Conservation (phyloP, 2,888 invertebrate species). For the Archaeoteleia sp. region DNA sequence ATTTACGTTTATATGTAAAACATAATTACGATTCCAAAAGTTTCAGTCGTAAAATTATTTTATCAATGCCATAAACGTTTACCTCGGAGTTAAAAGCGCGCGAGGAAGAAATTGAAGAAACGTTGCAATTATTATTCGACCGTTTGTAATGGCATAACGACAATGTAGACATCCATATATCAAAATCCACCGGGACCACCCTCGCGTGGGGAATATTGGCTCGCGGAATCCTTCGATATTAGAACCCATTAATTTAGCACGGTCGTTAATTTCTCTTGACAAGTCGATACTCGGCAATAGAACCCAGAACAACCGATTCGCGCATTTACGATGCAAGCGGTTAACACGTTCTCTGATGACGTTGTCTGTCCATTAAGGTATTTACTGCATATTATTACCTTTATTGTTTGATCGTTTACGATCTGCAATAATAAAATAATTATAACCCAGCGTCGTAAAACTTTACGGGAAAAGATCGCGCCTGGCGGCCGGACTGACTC, state of each 20-base stretch:
- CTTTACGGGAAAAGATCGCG: slow-evolving; percentile 60
- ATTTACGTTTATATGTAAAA: slow-evolving; percentile 25
- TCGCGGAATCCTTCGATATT: slow-evolving; percentile 29
- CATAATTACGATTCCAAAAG: slow-evolving; percentile 31
- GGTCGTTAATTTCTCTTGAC: slow-evolving; percentile 53
- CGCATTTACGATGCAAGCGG: slow-evolving; percentile 58
- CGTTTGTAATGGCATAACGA: not conserved
- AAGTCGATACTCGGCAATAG: slow-evolving; percentile 41
- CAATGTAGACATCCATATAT: not conserved
- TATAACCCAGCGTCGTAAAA: slow-evolving; percentile 69
- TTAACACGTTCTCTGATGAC: slow-evolving; percentile 60
- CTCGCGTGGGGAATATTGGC: slow-evolving; percentile 24
- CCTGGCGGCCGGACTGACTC: slow-evolving; percentile 32
- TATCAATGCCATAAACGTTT: slow-evolving; percentile 39
- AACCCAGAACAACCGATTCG: slow-evolving; percentile 34
- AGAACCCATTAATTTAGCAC: slow-evolving; percentile 41
- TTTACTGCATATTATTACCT: slow-evolving; percentile 71
- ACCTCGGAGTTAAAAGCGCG: not conserved
- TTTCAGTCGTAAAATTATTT: slow-evolving; percentile 39
- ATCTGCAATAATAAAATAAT: slow-evolving; percentile 72
- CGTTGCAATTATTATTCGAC: too few relatives aligned
- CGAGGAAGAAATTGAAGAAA: too few relatives aligned
- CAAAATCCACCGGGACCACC: too few relatives aligned
- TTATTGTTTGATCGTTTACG: slow-evolving; percentile 71
- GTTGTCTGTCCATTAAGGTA: slow-evolving; percentile 67